phyloP scores from a whole-genome alignment of 2,113 vertebrate genomes.

The Cettia cetti region DNA sequence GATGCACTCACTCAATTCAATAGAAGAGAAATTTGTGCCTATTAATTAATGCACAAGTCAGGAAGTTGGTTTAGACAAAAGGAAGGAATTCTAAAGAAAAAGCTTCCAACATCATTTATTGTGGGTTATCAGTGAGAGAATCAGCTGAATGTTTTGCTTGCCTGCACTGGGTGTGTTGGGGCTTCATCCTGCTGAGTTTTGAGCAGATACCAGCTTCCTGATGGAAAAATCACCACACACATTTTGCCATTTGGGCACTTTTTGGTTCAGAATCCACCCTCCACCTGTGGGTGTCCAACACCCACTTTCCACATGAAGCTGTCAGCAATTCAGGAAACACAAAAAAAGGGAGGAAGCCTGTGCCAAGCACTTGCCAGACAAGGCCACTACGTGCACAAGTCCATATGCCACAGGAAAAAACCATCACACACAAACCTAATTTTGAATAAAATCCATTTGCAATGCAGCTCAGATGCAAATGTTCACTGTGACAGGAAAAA shows the following conservation, averaged over 20 bases:
- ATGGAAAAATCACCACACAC: background rate
- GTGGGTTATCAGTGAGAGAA: background rate
- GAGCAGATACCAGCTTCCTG: background rate
- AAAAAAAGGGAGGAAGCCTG: background rate
- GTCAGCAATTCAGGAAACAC: background rate
- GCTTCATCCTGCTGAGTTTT: background rate
- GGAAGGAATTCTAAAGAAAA: background rate
- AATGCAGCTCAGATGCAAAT: background rate
- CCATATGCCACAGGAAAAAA: slow-evolving; percentile 9
- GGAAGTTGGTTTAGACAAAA: background rate
- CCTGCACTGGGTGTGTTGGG: background rate
- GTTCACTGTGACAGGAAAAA: background rate
- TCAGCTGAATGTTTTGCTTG: background rate
- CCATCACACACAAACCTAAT: background rate
- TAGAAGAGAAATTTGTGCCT: background rate
- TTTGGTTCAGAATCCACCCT: background rate
- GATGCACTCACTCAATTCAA: background rate
- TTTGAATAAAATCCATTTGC: background rate
- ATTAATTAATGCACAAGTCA: background rate
- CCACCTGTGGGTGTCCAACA: background rate
- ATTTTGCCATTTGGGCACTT: background rate
- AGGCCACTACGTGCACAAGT: background rate
- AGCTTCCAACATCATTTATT: background rate
- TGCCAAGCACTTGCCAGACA: background rate
- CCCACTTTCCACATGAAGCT: background rate